Evolutionary conservation across 2,113 vertebrate species (phyloP), one percentile per base, ranked within the genome.

Genomic region (Pelecanus crispus): DNA sequence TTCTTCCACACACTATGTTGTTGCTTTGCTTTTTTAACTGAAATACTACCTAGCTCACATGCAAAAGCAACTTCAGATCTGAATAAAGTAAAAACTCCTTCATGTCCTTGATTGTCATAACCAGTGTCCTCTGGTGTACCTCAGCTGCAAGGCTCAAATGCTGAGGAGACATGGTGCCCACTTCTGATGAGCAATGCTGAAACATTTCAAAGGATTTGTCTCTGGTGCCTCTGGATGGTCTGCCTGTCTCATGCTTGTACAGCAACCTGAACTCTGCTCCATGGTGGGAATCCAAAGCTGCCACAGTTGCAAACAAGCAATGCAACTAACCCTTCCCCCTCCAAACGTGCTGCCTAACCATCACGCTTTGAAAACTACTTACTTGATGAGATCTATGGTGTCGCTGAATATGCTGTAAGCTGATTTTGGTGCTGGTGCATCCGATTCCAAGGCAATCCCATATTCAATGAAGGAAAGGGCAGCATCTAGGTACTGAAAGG

Each of bases 311-410:
- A 49, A 68, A 47, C 40, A 59, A 44, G 25, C 53, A 58, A 9
- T 1, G 7, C 32, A 56, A 40, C 34, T 40, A 45, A 45, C 20
- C 45, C 45, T 61, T 44, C 79, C 49, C 49, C 38, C n/a, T 81
- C 49, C 72, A 53, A 25, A 56, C 19, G 11, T 0, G 0, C 28
- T 50, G n/a, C 28, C 21, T 11, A 31, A 17, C 61, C 25, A 10
- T 1, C 56, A 32, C 2, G 4, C 67, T 61, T 50, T 10, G 3
- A 52, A 29, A 50, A 25, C 15, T n/a, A 86, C 98, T 97, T 95
- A 99, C 99, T 99, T 99, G 82, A 99, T 97, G 78, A 99, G 99
- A 19, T 99, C 99, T 72, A 99, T 97, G 1, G 99, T 99, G 92
- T 99, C 99, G 0, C 98, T 98, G 94, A 99, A 98, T 97, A 99